These are phyloP conservation scores for Brachypteracias leptosomus DNA, from an alignment of 2,113 vertebrate species.

Conservation along the genomic window DNA sequence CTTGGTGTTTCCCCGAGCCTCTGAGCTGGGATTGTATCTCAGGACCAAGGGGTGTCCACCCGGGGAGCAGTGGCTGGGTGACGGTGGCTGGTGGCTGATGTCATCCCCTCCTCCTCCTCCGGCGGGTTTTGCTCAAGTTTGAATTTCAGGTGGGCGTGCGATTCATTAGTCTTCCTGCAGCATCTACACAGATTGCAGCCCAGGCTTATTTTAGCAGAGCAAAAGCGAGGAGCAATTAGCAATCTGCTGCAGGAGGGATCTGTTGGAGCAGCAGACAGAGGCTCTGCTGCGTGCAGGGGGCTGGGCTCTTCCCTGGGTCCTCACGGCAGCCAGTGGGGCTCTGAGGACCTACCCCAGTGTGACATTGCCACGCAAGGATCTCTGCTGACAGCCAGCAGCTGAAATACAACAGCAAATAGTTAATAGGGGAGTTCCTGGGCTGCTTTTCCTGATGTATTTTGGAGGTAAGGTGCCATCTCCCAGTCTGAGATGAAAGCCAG, in stretches of 20 bases:
- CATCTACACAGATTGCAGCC: background rate
- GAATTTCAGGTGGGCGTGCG: background rate
- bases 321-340: accelerated
- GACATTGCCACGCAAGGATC: accelerated
- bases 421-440: accelerated
- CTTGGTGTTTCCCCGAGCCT: background rate
- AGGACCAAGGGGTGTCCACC: accelerated
- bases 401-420: background rate
- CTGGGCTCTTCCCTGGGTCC: background rate
- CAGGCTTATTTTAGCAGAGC: conserved; percentile 44
- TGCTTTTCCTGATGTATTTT: accelerated
- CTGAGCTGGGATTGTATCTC: accelerated
- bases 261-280: background rate
- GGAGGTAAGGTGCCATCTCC: background rate
- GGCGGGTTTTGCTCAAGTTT: background rate
- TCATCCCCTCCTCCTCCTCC: background rate
- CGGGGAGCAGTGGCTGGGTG: accelerated
- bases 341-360: accelerated
- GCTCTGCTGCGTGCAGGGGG: background rate
- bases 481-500: background rate
- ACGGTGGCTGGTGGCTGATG: background rate
- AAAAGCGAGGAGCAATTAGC: conserved; percentile 30
- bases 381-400: background rate
- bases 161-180: background rate
- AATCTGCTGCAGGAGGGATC: conserved; percentile 14